Base-by-base conservation (phyloP, 30 jellyfish, hydroid and myxozoan genomes). In the Chironex yamaguchii region DNA sequence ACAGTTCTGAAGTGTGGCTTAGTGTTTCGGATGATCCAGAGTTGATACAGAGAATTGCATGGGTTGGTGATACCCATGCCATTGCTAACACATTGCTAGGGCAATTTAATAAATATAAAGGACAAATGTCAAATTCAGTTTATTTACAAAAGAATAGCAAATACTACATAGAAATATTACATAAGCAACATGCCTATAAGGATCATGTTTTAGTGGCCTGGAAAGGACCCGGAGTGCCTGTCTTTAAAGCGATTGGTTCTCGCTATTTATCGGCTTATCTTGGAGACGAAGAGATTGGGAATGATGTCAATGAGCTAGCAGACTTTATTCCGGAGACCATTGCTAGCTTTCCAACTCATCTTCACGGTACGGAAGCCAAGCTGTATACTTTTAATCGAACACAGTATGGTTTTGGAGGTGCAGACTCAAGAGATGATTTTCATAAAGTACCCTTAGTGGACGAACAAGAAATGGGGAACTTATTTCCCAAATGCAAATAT, bases 1-100 rank as follows among this genome's bases (percentile, higher is more conserved):
- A 92, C 52, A 87, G 87, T 29, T 92, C 97, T 25, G 98, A 92
- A 63, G 86, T 87, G 12, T 92, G 98, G 98, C 85, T 92, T 50
- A 92, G 98, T 90, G 74, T 49, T 35, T 84, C 97, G 4, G 70
- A 90, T 0, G 32, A 74, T 51, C 96, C 96, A 17, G 79, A 34
- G 0, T 24, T 35, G 34, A 49, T 83, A 2, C 66, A 71, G 30
- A 74, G 49, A 31, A 74, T 92, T 29, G 98, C 94, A 62, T 78
- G 94, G 87, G 95, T 92, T 36, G 98, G 97, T 13, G 82, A 89
- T 26, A 26, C 21, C 6, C 53, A 89, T 0, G 29, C 65, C 69
- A 87, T 89, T 1, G 96, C 52, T 2, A 73, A 89, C 71, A 67
- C 96, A 1, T 34, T 71, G 4, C 30, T 87, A 36, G 97, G 89